phyloP scores from a whole-genome alignment of 2,113 vertebrate genomes.

The Platichthys flesus region DNA sequence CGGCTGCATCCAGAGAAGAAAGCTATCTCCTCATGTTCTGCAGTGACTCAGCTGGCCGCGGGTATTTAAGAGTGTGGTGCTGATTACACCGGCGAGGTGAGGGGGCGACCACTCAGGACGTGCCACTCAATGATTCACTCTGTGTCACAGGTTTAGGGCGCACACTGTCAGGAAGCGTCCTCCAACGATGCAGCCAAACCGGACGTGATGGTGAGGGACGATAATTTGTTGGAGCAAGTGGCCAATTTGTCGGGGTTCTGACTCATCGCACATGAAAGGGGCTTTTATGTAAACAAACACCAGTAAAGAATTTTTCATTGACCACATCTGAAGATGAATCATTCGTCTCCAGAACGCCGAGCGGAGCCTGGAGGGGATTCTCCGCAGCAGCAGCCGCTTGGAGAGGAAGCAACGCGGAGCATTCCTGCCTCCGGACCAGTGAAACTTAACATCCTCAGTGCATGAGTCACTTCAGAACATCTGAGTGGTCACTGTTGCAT shows the following conservation, averaged over 20 bases:
- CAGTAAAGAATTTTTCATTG: constrained; percentile 59
- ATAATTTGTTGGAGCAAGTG: constrained; percentile 58
- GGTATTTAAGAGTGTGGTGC: constrained; percentile 37
- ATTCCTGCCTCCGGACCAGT: constrained; percentile 39
- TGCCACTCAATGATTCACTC: constrained; percentile 68
- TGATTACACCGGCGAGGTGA: constrained; percentile 51
- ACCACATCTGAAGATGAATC: constrained; percentile 74
- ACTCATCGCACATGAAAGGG: constrained; percentile 67
- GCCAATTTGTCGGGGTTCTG: constrained; percentile 67
- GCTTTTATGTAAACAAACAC: constrained; percentile 69
- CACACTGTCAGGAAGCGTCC: constrained; percentile 31
- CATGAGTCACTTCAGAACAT: constrained; percentile 33
- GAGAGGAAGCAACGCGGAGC: constrained; percentile 34
- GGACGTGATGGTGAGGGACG: constrained; percentile 47
- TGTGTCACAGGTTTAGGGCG: constrained; percentile 48
- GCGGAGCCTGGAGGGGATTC: constrained; percentile 52
- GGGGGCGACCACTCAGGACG: constrained; percentile 39
- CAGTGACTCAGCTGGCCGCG: constrained; percentile 60
- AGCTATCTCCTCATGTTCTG: constrained; percentile 23
- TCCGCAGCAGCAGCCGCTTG: constrained; percentile 21
- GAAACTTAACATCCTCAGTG: constrained; percentile 3
- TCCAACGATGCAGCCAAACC: constrained; percentile 40
- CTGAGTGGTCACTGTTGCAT: not conserved
- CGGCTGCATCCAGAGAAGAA: constrained; percentile 13
- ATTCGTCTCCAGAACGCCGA: constrained; percentile 36